Base-by-base conservation (phyloP, 2,113 vertebrate species). In the Pelodiscus sinensis region DNA sequence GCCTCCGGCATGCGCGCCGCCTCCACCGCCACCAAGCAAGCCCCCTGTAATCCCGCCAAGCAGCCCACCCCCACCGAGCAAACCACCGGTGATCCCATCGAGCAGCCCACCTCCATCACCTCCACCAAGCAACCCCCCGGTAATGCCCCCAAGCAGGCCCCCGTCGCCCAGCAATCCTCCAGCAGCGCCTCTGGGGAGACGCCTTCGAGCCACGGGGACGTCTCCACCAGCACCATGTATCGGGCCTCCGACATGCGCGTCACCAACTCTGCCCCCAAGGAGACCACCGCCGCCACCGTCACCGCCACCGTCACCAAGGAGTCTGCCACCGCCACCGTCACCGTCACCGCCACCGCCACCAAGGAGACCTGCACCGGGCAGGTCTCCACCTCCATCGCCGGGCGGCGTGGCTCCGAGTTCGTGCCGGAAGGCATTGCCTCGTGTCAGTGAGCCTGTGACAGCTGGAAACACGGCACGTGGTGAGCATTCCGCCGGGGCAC, bases 391-490 rank as follows among this genome's bases (percentile, higher is more conserved):
- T 4, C 38, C 38, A 5, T 81, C 94, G 62, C 94, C 55, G 4
- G 95, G 0, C 0, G 91, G 95, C 95, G 97, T 52, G 38, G 97
- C 96, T 79, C 95, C 86, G 50, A 97, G 84, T 50, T 90, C 93
- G 0, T 87, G 85, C 57, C 55, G 95, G 79, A 97, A 94, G 51
- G 71, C 90, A 0, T 84, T 81, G 5, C 91, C 86, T 51, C 90
- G 93, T 55, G 60, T 44, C 57, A 97, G 71, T 0, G 96, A 96
- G 71, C 78, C 90, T 2, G 94, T 83, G 54, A 98, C 89, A 90
- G 97, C 97, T 98, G 95, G 4, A 62, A 94, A 85, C 79, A 38
- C 4, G 8, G 0, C 10, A 56, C 2, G 0, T 21, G 19, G 0
- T 55, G 57, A 60, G 31, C 8, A 24, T 19, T 21, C 1, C 1